These are phyloP conservation scores for Callorhinus ursinus DNA, from an alignment of 2,113 vertebrate species.

Conservation along the genomic window DNA sequence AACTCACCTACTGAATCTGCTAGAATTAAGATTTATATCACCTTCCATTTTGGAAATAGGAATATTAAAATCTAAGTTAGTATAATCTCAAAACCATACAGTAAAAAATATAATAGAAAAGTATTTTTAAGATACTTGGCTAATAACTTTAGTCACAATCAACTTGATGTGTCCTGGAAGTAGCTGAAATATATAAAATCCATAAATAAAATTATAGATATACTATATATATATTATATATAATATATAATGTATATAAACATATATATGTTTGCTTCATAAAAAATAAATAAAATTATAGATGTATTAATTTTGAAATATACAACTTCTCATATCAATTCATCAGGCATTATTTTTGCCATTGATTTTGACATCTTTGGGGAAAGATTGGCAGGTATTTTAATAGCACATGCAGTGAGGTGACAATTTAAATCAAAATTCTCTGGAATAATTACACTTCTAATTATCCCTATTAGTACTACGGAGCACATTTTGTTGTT, in stretches of 20 bases:
- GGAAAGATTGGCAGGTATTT: conserved; percentile 75
- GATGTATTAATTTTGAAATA: conserved; percentile 46
- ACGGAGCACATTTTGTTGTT: conserved; percentile 53
- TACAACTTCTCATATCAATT: conserved; percentile 38
- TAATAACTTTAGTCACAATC: background rate
- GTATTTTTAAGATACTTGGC: background rate
- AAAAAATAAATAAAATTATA: background rate
- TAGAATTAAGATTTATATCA: conserved; percentile 30
- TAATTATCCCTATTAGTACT: conserved; percentile 55
- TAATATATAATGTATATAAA: too few relatives aligned
- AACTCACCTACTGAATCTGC: conserved; percentile 11
- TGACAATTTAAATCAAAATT: conserved; percentile 74
- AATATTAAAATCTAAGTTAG: background rate
- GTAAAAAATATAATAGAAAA: background rate
- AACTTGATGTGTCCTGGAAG: conserved; percentile 22
- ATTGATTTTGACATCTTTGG: conserved; percentile 65
- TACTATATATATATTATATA: too few relatives aligned
- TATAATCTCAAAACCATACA: background rate
- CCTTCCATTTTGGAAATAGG: background rate
- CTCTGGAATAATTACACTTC: conserved; percentile 66
- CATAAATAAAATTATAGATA: background rate
- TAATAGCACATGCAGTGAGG: conserved; percentile 63
- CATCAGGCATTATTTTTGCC: conserved; percentile 50
- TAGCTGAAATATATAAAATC: background rate
- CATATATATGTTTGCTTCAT: too few relatives aligned